These are phyloP conservation scores for Lontra canadensis DNA, from an alignment of 2,113 vertebrate genomes.

Conservation along the genomic window DNA sequence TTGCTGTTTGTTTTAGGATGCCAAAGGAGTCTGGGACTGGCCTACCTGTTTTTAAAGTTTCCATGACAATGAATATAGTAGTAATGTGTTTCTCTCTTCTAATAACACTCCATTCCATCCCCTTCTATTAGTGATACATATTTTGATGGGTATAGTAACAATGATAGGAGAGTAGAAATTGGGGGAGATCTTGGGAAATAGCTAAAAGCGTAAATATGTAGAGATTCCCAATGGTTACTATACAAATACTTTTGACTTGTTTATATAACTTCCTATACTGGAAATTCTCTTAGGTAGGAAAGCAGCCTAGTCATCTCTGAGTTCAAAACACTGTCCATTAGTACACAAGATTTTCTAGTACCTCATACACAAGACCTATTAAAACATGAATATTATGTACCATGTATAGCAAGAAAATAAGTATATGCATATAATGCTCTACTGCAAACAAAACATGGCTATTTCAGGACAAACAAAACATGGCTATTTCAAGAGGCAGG, in stretches of 20 bases:
- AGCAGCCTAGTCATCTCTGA: not conserved
- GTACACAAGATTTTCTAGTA: not conserved
- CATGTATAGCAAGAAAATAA: not conserved
- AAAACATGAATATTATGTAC: not conserved
- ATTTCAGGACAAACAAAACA: not conserved
- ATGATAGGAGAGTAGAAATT: not conserved
- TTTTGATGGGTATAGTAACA: not conserved
- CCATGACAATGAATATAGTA: not conserved
- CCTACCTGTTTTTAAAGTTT: not conserved
- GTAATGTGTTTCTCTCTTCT: not conserved
- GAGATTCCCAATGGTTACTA: not conserved
- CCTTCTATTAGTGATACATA: not conserved
- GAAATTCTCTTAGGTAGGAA: not conserved
- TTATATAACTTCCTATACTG: not conserved
- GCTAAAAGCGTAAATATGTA: not conserved
- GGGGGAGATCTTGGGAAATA: not conserved
- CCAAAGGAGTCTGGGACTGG: not conserved
- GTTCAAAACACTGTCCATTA: not conserved
- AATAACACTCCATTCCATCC: not conserved
- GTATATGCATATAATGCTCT: not conserved
- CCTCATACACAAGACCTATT: not conserved
- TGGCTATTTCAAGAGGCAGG: not conserved
- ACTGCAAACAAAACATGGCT: not conserved
- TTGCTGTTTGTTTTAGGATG: not conserved
- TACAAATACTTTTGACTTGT: not conserved